These are phyloP conservation scores for Chrysogorgia sp. DNA, from an alignment of 92 coral and sea anemone genomes.

Conservation along the genomic window DNA sequence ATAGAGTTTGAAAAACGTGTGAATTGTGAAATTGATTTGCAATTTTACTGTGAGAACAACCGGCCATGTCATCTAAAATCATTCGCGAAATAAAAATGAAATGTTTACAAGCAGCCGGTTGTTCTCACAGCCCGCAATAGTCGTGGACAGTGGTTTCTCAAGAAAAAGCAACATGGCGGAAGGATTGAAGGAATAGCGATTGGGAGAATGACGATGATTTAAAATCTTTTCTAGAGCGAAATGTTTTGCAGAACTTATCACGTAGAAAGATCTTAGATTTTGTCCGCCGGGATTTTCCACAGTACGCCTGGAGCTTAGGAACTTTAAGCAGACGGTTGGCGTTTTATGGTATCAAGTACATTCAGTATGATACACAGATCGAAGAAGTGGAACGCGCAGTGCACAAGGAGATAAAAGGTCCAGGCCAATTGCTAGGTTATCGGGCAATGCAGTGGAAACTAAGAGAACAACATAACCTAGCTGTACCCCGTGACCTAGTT, in stretches of 20 bases:
- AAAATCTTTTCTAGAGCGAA: too few relatives aligned
- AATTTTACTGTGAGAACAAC: too few relatives aligned
- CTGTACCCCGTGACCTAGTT: constrained; percentile 44
- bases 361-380: constrained; percentile 35
- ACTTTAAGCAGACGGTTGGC: constrained; percentile 45
- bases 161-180: constrained; percentile 6
- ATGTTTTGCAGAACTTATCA: constrained; percentile 34
- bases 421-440: constrained; percentile 42
- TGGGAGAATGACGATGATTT: constrained; percentile 15
- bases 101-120: too few relatives aligned
- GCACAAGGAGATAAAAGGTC: constrained; percentile 38
- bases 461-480: constrained; percentile 49
- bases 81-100: too few relatives aligned
- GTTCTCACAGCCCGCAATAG: too few relatives aligned
- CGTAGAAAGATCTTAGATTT: constrained; percentile 40
- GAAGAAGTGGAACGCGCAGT: constrained; percentile 34
- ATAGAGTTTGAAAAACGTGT: too few relatives aligned
- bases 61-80: too few relatives aligned
- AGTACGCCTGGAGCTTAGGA: constrained; percentile 52
- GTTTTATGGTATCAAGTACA: constrained; percentile 40
- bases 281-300: constrained; percentile 38
- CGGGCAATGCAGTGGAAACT: constrained; percentile 47
- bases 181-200: background rate
- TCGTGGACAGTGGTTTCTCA: too few relatives aligned
- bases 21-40: too few relatives aligned